Base-by-base conservation (phyloP, 2,888 invertebrate species). In the Alsophila aescularia region DNA sequence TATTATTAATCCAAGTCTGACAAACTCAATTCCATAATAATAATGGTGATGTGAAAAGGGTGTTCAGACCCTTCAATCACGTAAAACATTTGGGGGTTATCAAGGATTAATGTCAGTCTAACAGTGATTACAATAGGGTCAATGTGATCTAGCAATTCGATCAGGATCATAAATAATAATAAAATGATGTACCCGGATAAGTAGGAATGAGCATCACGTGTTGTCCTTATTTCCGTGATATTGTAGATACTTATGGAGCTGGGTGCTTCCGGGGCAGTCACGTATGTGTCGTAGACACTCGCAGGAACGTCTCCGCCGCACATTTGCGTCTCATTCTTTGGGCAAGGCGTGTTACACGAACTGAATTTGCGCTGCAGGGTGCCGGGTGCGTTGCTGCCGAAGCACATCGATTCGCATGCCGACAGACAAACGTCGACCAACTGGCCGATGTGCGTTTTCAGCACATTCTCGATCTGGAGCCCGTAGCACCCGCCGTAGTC, bases 231-330 rank as follows among this genome's bases (percentile, higher is more conserved):
- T 65, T 95, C 94, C 0, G 94, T 94, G 49, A 93, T 79, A 67
- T 93, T 94, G 2, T 84, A 73, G 2, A 95, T 79, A 40, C 85
- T 78, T 15, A 96, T 73, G 52, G 93, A 90, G 57, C 89, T 85
- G 0, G 96, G 96, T n/a, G 95, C 94, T 6, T 95, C 95, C 13
- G 96, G 94, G 8, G 93, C 93, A 35, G 76, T 70, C n/a, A 92
- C 81, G 27, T 93, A 94, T 0, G 95, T 95, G 35, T 94, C 93
- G 70, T 95, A 96, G 24, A 96, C 93, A 65, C 94, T 94, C 50
- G 94, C 94, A 0, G 94, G 93, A 21, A 92, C 92, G 0, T 91
- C 83, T 0, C 95, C 95, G 0, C 96, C 96, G 73, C 96, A 96
- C 56, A 91, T 91, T 68, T 93, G 93, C 0, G 88, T 87, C 27